Evolutionary conservation across 1,140 invertebrate species (phyloP).

Genomic region (Panonychus citri): DNA sequence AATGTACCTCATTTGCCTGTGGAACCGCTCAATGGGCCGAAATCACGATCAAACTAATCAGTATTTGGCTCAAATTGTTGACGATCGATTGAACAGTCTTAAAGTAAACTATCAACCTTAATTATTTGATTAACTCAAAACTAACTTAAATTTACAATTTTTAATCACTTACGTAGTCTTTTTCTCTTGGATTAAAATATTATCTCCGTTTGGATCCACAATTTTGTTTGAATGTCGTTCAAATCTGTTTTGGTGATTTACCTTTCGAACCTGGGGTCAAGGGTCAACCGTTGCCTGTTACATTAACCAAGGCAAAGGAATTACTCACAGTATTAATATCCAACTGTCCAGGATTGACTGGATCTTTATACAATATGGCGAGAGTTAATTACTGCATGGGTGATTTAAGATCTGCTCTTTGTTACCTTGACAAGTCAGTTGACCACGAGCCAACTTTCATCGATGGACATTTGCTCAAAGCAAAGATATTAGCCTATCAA

Average conservation of each 20-base stretch:
- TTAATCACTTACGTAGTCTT: too few species aligned
- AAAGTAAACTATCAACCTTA: conserved; percentile 19
- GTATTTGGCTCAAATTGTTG: conserved; percentile 43
- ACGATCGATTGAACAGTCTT: conserved; percentile 32
- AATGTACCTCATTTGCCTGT: conserved; percentile 22
- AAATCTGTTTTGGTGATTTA: conserved; percentile 47
- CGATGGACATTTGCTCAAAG: conserved; percentile 60
- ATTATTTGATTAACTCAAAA: not conserved
- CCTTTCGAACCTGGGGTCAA: conserved; percentile 30
- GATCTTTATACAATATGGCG: conserved; percentile 46
- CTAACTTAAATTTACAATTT: too few species aligned
- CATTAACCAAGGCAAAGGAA: conserved; percentile 31
- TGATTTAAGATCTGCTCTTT: conserved; percentile 19
- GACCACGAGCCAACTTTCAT: conserved; percentile 48
- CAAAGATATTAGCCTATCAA: conserved; percentile 38
- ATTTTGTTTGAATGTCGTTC: conserved; percentile 51
- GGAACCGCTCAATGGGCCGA: conserved; percentile 19
- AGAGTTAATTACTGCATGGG: conserved; percentile 47
- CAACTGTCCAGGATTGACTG: conserved; percentile 52
- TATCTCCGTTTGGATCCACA: conserved; percentile 54
- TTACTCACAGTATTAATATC: conserved; percentile 47
- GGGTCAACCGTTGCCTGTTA: conserved; percentile 25
- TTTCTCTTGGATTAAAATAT: conserved; percentile 42
- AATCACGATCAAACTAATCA: conserved; percentile 21
- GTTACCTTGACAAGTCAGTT: conserved; percentile 40